These are phyloP conservation scores for Sternotherus odoratus DNA, from an alignment of 2,797 vertebrate genomes.

Conservation along the genomic window DNA sequence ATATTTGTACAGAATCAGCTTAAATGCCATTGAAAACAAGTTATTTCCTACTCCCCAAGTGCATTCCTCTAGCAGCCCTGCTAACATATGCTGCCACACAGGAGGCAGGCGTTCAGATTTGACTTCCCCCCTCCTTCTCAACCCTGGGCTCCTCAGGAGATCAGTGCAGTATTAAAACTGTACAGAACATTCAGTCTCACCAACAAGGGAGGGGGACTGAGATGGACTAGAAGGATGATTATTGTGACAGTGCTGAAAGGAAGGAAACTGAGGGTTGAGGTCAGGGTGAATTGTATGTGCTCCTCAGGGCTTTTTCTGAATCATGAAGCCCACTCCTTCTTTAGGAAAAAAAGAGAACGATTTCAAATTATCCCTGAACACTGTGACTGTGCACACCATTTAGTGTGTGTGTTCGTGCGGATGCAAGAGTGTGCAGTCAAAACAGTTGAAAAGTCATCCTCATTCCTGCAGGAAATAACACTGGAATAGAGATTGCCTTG, in stretches of 20 bases:
- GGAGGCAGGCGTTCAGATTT: neutral
- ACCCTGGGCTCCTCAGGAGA: conserved; percentile 49
- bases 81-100: neutral
- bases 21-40: neutral
- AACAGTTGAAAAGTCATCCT: conserved; percentile 64
- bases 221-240: neutral
- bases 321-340: neutral
- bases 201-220: neutral
- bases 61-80: neutral
- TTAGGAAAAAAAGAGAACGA: neutral
- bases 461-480: conserved; percentile 63
- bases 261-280: neutral
- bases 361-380: conserved; percentile 30
- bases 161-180: conserved; percentile 42
- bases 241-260: fast-evolving
- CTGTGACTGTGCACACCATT: neutral
- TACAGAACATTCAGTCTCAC: neutral
- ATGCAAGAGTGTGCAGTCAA: neutral
- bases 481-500: neutral
- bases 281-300: neutral
- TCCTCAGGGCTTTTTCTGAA: neutral
- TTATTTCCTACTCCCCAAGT: conserved; percentile 36
- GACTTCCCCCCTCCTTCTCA: neutral
- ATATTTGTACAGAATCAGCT: conserved; percentile 26
- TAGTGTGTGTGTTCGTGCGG: neutral